Base-by-base conservation (phyloP, 53 echinoderm and acorn worm genomes). In the Patiria pectinifera region DNA sequence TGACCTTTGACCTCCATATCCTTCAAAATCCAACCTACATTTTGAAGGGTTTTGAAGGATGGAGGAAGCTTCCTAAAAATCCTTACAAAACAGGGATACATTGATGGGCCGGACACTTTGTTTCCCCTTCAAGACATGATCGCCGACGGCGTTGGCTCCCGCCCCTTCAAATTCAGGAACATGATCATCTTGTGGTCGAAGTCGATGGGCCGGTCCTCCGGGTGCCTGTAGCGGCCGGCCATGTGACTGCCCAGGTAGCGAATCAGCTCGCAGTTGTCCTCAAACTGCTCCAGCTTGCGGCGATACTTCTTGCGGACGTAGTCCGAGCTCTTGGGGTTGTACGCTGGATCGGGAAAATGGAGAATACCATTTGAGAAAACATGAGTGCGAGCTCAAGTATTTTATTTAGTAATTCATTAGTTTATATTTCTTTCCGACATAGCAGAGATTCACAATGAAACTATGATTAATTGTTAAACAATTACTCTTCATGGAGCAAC, bases 271-370 rank as follows among this genome's bases (percentile, higher is more conserved):
- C 99, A 99, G 81, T 96, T 92, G 48, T 99, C 97, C 85, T 99
- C 99, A 93, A 96, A 99, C 83, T 96, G 96, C 25, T 95, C 83
- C 23, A 99, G 92, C 77, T 99, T 99, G 92, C 95, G 94, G 59
- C 95, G 96, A 93, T 97, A 99, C 95, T 99, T 99, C 95, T 99
- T 99, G 47, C 99, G 95, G 71, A 99, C 95, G 91, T 99, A 99
- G 22, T 99, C 99, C 0, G 99, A 99, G 91, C 99, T 97, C 76
- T 94, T 99, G 3, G 99, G 99, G 87, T 99, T 99, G 94, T 99
- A 96, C 21, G 97, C 99, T 99, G 93, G 24, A 45, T 23, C 26
- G 63, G 72, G 46, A 75, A 78, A 63, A 76, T 11, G 45, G 80
- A 63, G 74, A 58, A 43, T 7, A 70, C 9, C 46, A 72, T 35